Conservation (phyloP, 2,797 vertebrate species). For the Darevskia nairensis region DNA sequence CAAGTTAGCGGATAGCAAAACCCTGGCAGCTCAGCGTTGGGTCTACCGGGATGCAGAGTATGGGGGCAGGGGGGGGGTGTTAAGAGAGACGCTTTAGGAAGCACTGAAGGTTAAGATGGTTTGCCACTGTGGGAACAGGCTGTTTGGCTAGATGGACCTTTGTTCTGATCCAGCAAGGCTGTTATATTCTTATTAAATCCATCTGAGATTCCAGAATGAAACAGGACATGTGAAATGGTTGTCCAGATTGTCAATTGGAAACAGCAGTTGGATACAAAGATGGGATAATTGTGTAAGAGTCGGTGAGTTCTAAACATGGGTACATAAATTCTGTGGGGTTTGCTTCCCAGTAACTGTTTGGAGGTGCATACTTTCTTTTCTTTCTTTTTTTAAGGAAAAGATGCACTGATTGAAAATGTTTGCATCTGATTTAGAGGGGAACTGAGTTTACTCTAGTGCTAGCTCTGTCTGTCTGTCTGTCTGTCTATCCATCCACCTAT, state of each 20-base stretch:
- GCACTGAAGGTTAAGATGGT: background rate
- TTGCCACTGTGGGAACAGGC: background rate
- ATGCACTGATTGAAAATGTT: conserved; percentile 6
- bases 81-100: too few relatives aligned
- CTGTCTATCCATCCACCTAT: too few relatives aligned
- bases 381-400: background rate
- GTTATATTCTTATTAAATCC: conserved; percentile 9
- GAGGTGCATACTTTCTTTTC: rapidly evolving
- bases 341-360: background rate
- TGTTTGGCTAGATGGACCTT: background rate
- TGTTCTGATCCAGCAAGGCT: background rate
- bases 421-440: rapidly evolving
- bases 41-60: too few relatives aligned
- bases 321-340: background rate
- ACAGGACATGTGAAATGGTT: background rate
- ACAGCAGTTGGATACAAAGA: background rate
- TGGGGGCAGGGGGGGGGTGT: too few relatives aligned
- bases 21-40: background rate
- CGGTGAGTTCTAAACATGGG: background rate
- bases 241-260: conserved; percentile 21
- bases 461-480: too few relatives aligned
- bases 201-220: background rate
- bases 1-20: background rate
- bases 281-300: background rate
- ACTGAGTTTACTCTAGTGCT: background rate